phyloP scores from a whole-genome alignment of 1,140 invertebrate genomes.

The Triops cancriformis region DNA sequence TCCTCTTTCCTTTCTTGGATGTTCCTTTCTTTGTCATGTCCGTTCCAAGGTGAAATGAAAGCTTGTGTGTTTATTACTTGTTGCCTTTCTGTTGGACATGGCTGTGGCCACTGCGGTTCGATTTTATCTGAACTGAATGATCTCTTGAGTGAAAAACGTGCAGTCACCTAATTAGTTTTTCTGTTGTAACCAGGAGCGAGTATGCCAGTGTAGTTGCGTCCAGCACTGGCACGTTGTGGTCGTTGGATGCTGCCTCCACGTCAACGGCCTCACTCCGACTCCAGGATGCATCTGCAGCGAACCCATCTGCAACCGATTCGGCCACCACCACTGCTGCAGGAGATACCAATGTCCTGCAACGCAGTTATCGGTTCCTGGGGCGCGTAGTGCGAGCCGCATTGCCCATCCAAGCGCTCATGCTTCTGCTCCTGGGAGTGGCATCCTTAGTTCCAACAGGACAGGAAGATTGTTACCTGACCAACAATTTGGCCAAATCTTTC shows the following conservation, averaged over 20 bases:
- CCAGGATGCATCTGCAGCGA: neutral
- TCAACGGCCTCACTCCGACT: neutral
- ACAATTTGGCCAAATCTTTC: slow-evolving; percentile 57
- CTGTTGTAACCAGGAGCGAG: slow-evolving; percentile 20
- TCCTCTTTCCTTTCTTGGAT: too few species aligned
- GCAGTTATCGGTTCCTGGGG: slow-evolving; percentile 70
- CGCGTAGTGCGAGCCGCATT: slow-evolving; percentile 79
- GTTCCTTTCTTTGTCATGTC: too few species aligned
- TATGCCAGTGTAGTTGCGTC: slow-evolving; percentile 18
- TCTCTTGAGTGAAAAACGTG: too few species aligned
- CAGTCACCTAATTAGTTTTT: neutral
- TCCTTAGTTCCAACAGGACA: slow-evolving; percentile 74
- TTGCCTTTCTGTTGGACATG: too few species aligned
- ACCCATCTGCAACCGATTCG: slow-evolving; percentile 20
- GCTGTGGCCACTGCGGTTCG: too few species aligned
- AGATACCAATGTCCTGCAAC: slow-evolving; percentile 55
- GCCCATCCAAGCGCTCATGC: slow-evolving; percentile 74
- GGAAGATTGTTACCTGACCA: slow-evolving; percentile 73
- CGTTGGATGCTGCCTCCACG: slow-evolving; percentile 2
- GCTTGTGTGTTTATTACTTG: too few species aligned
- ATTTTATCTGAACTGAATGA: too few species aligned
- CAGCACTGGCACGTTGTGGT: slow-evolving; percentile 8
- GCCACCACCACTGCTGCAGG: slow-evolving; percentile 46
- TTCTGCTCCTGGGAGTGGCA: slow-evolving; percentile 77
- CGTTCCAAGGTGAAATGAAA: too few species aligned